A percentile compares a stretch with the other conserved stretches of the same genome.
These are phyloP conservation scores for Sebastolobus altivelis DNA, from an alignment of 2,797 vertebrate genomes.

Conservation along the genomic window DNA sequence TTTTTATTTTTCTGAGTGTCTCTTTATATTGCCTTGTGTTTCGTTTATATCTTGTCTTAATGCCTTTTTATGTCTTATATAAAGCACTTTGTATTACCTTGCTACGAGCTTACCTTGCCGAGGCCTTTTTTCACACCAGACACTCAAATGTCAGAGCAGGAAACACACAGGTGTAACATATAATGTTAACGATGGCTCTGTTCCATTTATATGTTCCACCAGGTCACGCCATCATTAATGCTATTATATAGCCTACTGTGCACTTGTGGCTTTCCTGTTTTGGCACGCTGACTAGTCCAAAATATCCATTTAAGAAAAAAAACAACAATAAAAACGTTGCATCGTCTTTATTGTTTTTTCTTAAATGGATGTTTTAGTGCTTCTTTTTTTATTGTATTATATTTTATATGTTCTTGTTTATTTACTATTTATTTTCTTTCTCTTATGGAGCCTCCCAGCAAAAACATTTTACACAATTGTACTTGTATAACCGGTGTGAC, in stretches of 20 bases:
- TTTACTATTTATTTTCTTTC: neutral
- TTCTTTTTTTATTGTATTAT: too few relatives aligned
- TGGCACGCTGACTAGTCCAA: neutral
- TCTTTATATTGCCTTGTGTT: neutral
- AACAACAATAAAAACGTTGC: neutral
- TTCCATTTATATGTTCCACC: neutral
- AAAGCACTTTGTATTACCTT: neutral
- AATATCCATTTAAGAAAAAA: neutral
- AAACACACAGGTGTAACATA: neutral
- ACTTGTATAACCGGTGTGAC: neutral
- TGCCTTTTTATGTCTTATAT: neutral
- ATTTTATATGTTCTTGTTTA: neutral
- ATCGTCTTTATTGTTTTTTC: neutral
- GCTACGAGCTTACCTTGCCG: neutral
- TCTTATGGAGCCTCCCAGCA: neutral
- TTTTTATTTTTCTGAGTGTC: neutral
- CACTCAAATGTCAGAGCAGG: neutral
- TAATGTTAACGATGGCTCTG: neutral
- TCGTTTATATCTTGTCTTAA: neutral
- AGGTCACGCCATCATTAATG: neutral
- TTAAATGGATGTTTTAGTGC: neutral
- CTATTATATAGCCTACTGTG: fast-evolving
- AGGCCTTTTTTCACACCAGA: neutral
- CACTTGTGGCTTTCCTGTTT: neutral
- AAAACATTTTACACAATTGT: neutral